Percentiles rank a stretch among this genome's conserved stretches.
These are phyloP conservation scores for Rhea americana DNA, from an alignment of 2,113 vertebrate genomes.

Conservation along the genomic window DNA sequence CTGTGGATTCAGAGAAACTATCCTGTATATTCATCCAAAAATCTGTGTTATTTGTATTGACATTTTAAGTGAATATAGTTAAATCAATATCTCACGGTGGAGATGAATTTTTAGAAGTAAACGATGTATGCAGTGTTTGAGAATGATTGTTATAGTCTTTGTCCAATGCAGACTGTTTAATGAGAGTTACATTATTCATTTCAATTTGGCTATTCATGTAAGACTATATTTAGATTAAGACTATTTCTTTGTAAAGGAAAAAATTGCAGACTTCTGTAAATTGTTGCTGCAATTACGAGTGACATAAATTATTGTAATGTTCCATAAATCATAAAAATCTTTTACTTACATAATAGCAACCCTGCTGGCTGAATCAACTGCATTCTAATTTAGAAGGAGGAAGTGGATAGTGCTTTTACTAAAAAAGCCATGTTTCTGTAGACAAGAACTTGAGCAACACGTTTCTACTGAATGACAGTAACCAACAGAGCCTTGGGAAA, in stretches of 20 bases:
- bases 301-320: not conserved
- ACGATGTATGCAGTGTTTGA: not conserved
- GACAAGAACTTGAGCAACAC: not conserved
- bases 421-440: not conserved
- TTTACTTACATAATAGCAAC: not conserved
- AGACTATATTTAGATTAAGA: not conserved
- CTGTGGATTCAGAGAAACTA: not conserved
- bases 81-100: not conserved
- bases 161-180: not conserved
- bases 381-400: not conserved
- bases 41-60: not conserved
- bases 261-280: not conserved
- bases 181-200: not conserved
- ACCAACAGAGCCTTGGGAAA: not conserved
- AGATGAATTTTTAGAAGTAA: not conserved
- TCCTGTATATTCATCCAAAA: not conserved
- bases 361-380: not conserved
- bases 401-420: not conserved
- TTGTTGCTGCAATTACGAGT: not conserved
- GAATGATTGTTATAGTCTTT: not conserved
- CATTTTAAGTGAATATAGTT: not conserved
- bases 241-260: not conserved
- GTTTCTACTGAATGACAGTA: not conserved
- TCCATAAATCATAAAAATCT: not conserved
- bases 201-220: not conserved